These are phyloP conservation scores for Papilio helenus DNA, from an alignment of 1,140 invertebrate species.

Conservation along the genomic window DNA sequence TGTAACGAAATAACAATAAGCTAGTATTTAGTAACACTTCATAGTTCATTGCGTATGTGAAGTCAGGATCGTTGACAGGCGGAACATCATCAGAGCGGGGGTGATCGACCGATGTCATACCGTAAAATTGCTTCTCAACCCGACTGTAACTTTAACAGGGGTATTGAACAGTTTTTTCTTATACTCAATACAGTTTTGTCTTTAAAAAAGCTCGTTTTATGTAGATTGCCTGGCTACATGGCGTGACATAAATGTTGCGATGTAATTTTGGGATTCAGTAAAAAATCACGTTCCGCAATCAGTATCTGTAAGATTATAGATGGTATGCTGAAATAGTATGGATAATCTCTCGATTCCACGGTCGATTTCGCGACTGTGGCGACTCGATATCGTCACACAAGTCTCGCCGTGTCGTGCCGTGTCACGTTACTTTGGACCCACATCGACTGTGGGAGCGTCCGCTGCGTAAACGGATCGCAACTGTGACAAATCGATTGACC, in stretches of 20 bases:
- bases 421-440: constrained; percentile 42
- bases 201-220: neutral
- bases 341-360: constrained; percentile 68
- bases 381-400: constrained; percentile 55
- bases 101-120: constrained; percentile 32
- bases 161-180: constrained; percentile 20
- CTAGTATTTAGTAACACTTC: constrained; percentile 25
- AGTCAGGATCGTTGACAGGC: constrained; percentile 12
- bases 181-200: neutral
- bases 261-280: constrained; percentile 49
- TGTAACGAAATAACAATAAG: neutral
- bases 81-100: constrained; percentile 3
- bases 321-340: constrained; percentile 58
- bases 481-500: constrained; percentile 73
- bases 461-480: constrained; percentile 74
- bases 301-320: constrained; percentile 51
- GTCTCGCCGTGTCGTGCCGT: constrained; percentile 46
- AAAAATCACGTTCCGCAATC: constrained; percentile 57
- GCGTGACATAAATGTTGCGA: constrained; percentile 49
- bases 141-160: constrained; percentile 32
- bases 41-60: constrained; percentile 34
- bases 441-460: constrained; percentile 70
- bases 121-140: constrained; percentile 35
- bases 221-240: constrained; percentile 32
- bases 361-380: constrained; percentile 60